Evolutionary conservation across 2,797 vertebrate genomes (phyloP).

Genomic region (Capromys pilorides): DNA sequence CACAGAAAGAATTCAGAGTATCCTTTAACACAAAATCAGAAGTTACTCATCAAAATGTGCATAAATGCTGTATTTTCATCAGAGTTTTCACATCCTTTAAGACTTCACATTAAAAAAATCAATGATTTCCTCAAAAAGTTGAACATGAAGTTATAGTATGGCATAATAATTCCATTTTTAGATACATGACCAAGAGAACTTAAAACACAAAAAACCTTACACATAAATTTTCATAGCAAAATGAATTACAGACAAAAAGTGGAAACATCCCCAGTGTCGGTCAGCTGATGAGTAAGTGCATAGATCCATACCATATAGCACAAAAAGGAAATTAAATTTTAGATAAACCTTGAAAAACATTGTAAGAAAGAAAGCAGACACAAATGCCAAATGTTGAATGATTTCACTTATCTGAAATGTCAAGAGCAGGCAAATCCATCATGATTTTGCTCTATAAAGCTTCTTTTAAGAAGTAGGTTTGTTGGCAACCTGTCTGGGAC

Average conservation of each 20-base stretch:
- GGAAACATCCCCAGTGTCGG: neutral
- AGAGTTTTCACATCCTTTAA: neutral
- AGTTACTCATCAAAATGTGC: neutral
- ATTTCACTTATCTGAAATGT: neutral
- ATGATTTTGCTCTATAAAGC: too few relatives aligned
- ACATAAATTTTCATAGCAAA: neutral
- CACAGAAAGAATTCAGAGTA: neutral
- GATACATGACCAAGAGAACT: slow-evolving; percentile 12
- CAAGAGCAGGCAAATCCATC: neutral
- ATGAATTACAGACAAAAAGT: neutral
- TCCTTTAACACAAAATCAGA: slow-evolving; percentile 6
- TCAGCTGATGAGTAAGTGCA: slow-evolving; percentile 1
- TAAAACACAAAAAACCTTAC: neutral
- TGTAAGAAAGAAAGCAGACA: neutral
- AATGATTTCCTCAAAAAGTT: slow-evolving; percentile 30
- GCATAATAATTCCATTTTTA: slow-evolving; percentile 4
- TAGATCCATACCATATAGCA: neutral
- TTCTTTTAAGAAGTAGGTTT: too few relatives aligned
- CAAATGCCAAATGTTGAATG: neutral
- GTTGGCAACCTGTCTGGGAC: too few relatives aligned
- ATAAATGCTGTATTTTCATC: neutral
- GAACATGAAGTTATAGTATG: slow-evolving; percentile 21
- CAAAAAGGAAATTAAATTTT: neutral
- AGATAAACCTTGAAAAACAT: neutral
- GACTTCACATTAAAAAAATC: slow-evolving; percentile 13